A percentile compares a stretch with the other conserved stretches of the same genome.
Conservation (phyloP, 2,113 vertebrate genomes). For the Xyliphius kryptos region DNA sequence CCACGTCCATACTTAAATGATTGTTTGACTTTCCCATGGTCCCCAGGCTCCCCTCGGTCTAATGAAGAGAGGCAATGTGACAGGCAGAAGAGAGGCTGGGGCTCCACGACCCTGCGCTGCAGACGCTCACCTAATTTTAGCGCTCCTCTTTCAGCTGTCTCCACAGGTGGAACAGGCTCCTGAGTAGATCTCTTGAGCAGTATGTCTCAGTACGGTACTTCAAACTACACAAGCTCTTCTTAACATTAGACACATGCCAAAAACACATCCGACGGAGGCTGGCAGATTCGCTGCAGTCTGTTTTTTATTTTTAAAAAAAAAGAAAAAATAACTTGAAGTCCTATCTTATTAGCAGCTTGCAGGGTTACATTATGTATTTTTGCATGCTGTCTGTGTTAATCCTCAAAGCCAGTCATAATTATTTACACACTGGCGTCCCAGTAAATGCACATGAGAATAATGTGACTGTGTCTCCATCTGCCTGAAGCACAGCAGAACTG, state of each 20-base stretch:
- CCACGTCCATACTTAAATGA: slow-evolving; percentile 37
- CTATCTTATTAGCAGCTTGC: too few relatives aligned
- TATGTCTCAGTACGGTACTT: slow-evolving; percentile 2
- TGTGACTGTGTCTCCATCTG: slow-evolving; percentile 31
- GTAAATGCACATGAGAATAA: too few relatives aligned
- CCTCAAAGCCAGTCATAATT: too few relatives aligned
- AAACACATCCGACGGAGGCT: slow-evolving; percentile 4
- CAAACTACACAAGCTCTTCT: slow-evolving; percentile 4
- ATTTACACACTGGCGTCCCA: too few relatives aligned
- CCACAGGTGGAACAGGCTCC: slow-evolving; percentile 34
- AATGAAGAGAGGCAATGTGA: slow-evolving; percentile 45
- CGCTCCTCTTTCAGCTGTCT: slow-evolving; percentile 34
- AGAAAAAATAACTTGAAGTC: too few relatives aligned
- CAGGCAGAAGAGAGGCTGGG: slow-evolving; percentile 28
- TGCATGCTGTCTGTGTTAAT: too few relatives aligned
- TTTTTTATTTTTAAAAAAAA: too few relatives aligned
- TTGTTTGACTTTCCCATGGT: slow-evolving; percentile 45
- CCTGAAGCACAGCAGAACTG: slow-evolving; percentile 14
- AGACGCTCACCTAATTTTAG: slow-evolving; percentile 38
- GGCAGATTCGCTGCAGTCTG: neutral
- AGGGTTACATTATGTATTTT: too few relatives aligned
- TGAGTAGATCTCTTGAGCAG: too few relatives aligned
- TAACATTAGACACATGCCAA: slow-evolving; percentile 8
- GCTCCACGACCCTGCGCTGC: slow-evolving; percentile 22
- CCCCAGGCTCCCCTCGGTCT: slow-evolving; percentile 26